Conservation (phyloP, 1,140 invertebrate species). For the Cepaea nemoralis region DNA sequence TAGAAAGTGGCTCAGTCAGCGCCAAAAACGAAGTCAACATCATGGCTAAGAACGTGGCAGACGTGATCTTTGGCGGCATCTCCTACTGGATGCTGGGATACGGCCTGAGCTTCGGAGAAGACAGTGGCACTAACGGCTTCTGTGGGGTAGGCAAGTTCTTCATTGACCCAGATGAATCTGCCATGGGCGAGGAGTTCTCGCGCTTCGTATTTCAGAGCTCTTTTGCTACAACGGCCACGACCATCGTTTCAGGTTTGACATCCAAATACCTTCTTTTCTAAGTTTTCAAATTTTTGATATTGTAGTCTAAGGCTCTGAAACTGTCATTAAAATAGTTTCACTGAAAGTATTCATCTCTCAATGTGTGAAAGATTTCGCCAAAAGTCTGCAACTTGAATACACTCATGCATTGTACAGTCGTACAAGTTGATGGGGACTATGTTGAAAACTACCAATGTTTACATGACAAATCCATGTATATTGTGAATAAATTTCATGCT, state of each 20-base stretch:
- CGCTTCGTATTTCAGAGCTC: conserved; percentile 69
- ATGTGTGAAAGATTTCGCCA: no score
- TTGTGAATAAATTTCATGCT: no score
- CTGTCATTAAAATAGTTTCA: no score
- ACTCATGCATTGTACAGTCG: no score
- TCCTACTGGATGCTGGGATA: conserved; percentile 96
- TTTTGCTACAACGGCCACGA: conserved; percentile 63
- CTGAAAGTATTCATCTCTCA: no score
- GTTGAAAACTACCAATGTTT: no score
- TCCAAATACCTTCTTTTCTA: background rate
- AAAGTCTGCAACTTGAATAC: no score
- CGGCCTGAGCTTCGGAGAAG: conserved; percentile 85
- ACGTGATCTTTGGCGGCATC: conserved; percentile 88
- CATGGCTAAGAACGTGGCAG: conserved; percentile 76
- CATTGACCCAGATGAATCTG: conserved; percentile 68
- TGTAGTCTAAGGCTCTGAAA: no score
- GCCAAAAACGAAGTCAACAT: conserved; percentile 77
- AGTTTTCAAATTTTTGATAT: no score
- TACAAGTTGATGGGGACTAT: no score
- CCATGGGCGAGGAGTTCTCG: conserved; percentile 67
- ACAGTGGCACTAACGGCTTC: conserved; percentile 78
- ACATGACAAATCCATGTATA: no score
- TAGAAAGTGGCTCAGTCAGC: conserved; percentile 75
- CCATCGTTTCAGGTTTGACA: conserved; percentile 70
- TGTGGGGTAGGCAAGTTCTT: conserved; percentile 75